Evolutionary conservation across 2,113 vertebrate species (phyloP).

Genomic region (cat (Felis catus)): F.catus_Fca126_mat1.0 CM031414.1:84854501-84855000

Average conservation of each 20-base stretch:
- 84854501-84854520: conserved; percentile 60
- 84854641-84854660: conserved; percentile 56
- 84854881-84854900: background rate
- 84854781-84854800: conserved; percentile 63
- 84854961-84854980: background rate
- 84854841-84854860: background rate
- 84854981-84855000: background rate
- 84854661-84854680: conserved; percentile 56
- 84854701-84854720: conserved; percentile 43
- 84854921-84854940: background rate
- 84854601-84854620: conserved; percentile 43
- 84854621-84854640: conserved; percentile 11
- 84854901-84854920: background rate
- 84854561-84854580: background rate
- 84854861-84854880: background rate
- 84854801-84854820: background rate
- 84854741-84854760: conserved; percentile 53
- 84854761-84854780: conserved; percentile 59
- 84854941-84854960: background rate
- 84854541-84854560: conserved; percentile 20
- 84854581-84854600: conserved; percentile 54
- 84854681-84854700: conserved; percentile 24
- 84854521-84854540: conserved; percentile 26
- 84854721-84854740: conserved; percentile 49
- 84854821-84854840: conserved; percentile 33